phyloP scores from a whole-genome alignment of 2,888 invertebrate species.

The Hypselothyrea guttata region DNA sequence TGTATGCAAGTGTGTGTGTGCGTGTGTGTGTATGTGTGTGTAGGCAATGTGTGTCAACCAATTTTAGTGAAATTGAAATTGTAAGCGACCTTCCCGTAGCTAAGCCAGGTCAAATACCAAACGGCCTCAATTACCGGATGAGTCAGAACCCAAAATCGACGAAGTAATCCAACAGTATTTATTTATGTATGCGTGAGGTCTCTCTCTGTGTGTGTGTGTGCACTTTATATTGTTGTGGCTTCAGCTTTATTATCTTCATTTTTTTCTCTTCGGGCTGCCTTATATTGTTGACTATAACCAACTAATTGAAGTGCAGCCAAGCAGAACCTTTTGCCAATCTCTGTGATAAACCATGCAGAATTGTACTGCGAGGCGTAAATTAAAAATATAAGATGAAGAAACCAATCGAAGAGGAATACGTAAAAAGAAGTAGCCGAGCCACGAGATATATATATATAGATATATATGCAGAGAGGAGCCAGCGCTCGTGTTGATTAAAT shows the following conservation, averaged over 20 bases:
- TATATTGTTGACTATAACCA: conserved; percentile 57
- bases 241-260: conserved; percentile 15
- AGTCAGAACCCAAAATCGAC: conserved; percentile 34
- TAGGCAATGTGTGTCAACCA: conserved; percentile 71
- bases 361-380: conserved; percentile 71
- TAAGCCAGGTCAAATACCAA: conserved; percentile 40
- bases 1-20: background rate
- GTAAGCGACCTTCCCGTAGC: conserved; percentile 53
- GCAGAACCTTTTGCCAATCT: conserved; percentile 76
- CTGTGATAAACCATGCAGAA: conserved; percentile 78
- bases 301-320: conserved; percentile 75
- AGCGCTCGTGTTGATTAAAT: conserved; percentile 74
- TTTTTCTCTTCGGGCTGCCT: conserved; percentile 10
- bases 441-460: conserved; percentile 10
- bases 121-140: conserved; percentile 55
- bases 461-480: conserved; percentile 9
- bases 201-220: background rate
- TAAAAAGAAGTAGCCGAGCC: background rate
- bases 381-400: conserved; percentile 66
- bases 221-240: conserved; percentile 29
- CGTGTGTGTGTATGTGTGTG: conserved; percentile 9
- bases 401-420: conserved; percentile 8
- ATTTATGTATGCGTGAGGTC: conserved; percentile 15
- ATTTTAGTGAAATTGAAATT: conserved; percentile 73
- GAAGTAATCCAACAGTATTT: conserved; percentile 44